Evolutionary conservation across 2,113 vertebrate species (phyloP).

Genomic region (Pantherophis guttatus): DNA sequence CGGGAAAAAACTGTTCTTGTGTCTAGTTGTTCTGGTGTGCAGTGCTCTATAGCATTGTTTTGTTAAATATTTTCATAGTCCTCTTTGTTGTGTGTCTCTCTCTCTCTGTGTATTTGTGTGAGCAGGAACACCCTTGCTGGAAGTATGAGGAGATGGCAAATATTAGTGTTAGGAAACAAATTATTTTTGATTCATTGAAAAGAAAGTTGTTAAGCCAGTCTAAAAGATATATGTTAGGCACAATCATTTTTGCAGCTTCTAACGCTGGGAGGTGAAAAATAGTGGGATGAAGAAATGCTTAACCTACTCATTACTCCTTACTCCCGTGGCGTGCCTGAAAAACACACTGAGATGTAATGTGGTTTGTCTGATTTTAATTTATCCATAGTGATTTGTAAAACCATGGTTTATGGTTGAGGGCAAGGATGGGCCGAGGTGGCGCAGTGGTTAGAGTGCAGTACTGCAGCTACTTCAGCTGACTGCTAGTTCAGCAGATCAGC

Average conservation of each 20-base stretch:
- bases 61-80: too few relatives aligned
- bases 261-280: background rate
- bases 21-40: too few relatives aligned
- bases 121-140: background rate
- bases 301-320: background rate
- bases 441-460: too few relatives aligned
- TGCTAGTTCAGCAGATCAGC: too few relatives aligned
- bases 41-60: too few relatives aligned
- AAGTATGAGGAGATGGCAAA: background rate
- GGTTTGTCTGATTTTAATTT: background rate
- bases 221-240: background rate
- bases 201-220: background rate
- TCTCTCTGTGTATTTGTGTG: background rate
- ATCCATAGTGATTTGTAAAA: background rate
- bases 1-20: too few relatives aligned
- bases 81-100: background rate
- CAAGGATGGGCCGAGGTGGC: background rate
- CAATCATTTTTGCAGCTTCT: background rate
- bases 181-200: background rate
- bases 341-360: background rate
- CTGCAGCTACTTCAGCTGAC: too few relatives aligned
- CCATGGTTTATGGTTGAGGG: background rate
- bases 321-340: background rate
- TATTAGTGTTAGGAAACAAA: background rate
- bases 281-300: background rate